phyloP scores from a whole-genome alignment of 2,113 vertebrate genomes.

The Hippoglossus stenolepis region DNA sequence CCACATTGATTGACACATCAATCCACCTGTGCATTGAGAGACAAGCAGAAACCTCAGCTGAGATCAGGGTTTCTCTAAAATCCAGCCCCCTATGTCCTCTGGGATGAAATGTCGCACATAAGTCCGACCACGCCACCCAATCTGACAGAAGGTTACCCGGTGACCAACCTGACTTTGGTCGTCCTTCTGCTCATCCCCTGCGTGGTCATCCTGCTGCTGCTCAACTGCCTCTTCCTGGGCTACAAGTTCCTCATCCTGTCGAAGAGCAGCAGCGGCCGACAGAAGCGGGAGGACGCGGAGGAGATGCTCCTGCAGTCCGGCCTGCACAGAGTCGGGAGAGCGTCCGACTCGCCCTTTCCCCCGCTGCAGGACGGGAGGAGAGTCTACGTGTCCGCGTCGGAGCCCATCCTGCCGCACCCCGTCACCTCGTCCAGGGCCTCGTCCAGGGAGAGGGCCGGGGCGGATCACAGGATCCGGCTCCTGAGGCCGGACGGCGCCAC shows the following conservation, averaged over 20 bases:
- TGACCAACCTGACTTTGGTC: conserved; percentile 76
- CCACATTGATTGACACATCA: conserved; percentile 58
- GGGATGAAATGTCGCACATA: conserved; percentile 80
- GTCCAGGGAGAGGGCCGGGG: conserved; percentile 63
- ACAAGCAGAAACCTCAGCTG: conserved; percentile 18
- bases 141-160: conserved; percentile 62
- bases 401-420: conserved; percentile 69
- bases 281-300: conserved; percentile 44
- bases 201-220: conserved; percentile 80
- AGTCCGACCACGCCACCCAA: conserved; percentile 49
- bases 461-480: conserved; percentile 65
- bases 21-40: conserved; percentile 52
- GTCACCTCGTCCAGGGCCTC: conserved; percentile 81
- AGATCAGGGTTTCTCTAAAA: conserved; percentile 29
- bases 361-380: conserved; percentile 49
- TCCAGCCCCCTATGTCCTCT: conserved; percentile 24
- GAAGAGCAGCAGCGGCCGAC: conserved; percentile 6
- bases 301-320: conserved; percentile 67
- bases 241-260: conserved; percentile 78
- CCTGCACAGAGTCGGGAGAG: conserved; percentile 51
- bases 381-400: conserved; percentile 69
- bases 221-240: conserved; percentile 83
- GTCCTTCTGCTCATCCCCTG: conserved; percentile 83
- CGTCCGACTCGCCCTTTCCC: conserved; percentile 53
- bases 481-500: conserved; percentile 76